Evolutionary conservation across 2,113 vertebrate species (phyloP).

Genomic region (Lucifuga dentata): DNA sequence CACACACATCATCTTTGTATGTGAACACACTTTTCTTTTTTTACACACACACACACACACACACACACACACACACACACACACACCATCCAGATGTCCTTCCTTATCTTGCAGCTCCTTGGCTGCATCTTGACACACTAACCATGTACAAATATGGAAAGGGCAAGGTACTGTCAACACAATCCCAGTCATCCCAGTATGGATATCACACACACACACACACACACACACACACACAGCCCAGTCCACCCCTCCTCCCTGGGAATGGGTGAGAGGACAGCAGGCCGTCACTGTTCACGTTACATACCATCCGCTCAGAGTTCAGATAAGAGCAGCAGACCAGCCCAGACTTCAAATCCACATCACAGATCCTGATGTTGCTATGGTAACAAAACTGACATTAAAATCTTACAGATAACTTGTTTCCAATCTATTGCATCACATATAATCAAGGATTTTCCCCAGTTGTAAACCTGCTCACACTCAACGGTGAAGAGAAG

Average conservation of each 20-base stretch:
- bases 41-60: slow-evolving; percentile 1
- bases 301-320: slow-evolving; percentile 59
- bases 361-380: slow-evolving; percentile 19
- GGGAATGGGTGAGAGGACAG: slow-evolving; percentile 69
- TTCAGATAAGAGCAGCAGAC: slow-evolving; percentile 72
- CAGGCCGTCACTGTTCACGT: slow-evolving; percentile 62
- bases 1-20: no score
- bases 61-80: slow-evolving; percentile 6
- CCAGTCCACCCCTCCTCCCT: slow-evolving; percentile 58
- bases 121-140: slow-evolving; percentile 60
- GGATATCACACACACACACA: slow-evolving; percentile 23
- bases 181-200: slow-evolving; percentile 52
- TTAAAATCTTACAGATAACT: no score
- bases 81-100: slow-evolving; percentile 32
- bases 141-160: slow-evolving; percentile 68
- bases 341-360: slow-evolving; percentile 47
- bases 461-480: no score
- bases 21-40: background rate
- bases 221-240: slow-evolving; percentile 19
- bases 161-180: slow-evolving; percentile 52
- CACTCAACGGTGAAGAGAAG: no score
- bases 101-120: slow-evolving; percentile 55
- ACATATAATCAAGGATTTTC: no score
- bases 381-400: no score
- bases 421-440: no score